Percentiles rank a stretch among this genome's conserved stretches.
phyloP scores from a whole-genome alignment of 2,888 invertebrate species.

The Ornithoptera priamus region DNA sequence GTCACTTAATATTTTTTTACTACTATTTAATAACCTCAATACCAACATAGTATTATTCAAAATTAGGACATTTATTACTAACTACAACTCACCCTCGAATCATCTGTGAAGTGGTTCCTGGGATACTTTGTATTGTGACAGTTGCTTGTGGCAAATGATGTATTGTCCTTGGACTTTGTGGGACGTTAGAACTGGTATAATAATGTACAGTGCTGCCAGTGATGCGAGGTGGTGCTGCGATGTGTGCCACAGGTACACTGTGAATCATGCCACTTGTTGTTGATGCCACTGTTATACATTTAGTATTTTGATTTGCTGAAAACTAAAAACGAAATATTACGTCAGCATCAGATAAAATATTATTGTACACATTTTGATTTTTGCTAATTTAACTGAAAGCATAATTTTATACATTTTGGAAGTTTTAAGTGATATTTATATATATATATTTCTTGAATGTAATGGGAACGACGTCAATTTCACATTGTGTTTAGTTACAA shows the following conservation, averaged over 20 bases:
- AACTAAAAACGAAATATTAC: slow-evolving; percentile 46
- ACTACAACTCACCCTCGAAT: slow-evolving; percentile 59
- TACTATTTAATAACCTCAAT: too few species aligned
- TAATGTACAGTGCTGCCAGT: slow-evolving; percentile 61
- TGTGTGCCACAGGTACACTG: slow-evolving; percentile 69
- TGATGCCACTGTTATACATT: slow-evolving; percentile 73
- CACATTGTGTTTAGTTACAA: too few species aligned
- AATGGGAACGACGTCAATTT: too few species aligned
- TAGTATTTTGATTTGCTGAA: slow-evolving; percentile 56
- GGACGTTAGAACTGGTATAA: slow-evolving; percentile 39
- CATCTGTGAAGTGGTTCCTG: slow-evolving; percentile 64
- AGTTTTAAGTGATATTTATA: too few species aligned
- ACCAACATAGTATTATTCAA: too few species aligned
- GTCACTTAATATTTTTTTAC: too few species aligned
- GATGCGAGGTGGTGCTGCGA: slow-evolving; percentile 60
- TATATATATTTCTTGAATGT: too few species aligned
- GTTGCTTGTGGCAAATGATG: slow-evolving; percentile 67
- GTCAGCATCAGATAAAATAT: background rate
- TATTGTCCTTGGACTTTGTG: slow-evolving; percentile 48
- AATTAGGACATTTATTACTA: too few species aligned
- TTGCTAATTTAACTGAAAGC: too few species aligned
- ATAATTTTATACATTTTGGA: too few species aligned
- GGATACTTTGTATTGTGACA: slow-evolving; percentile 68
- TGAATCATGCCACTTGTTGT: slow-evolving; percentile 73
- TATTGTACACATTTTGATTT: background rate